Conservation (phyloP, 2,113 vertebrate genomes). For the Anhinga anhinga region DNA sequence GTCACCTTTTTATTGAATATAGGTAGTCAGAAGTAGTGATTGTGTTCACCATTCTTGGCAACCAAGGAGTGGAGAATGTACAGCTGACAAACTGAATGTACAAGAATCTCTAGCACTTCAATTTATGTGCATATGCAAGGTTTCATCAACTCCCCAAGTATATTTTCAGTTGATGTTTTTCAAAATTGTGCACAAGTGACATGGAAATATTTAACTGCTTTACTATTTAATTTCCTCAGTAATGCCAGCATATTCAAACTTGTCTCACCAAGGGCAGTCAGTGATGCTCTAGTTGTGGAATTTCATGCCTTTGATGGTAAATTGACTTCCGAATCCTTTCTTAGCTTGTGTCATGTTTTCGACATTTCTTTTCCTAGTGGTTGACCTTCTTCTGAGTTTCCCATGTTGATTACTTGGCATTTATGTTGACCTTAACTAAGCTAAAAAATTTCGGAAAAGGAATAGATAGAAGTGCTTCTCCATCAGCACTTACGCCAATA, state of each 20-base stretch:
- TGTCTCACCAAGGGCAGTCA: background rate
- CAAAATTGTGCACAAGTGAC: background rate
- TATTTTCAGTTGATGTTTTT: background rate
- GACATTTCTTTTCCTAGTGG: background rate
- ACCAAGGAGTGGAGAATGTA: background rate
- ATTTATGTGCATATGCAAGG: background rate
- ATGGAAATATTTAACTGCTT: background rate
- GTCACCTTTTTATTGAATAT: conserved; percentile 35
- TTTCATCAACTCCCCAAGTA: background rate
- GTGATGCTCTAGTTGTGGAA: conserved; percentile 29
- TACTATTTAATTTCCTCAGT: background rate
- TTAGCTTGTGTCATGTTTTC: background rate
- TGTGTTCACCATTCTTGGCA: background rate
- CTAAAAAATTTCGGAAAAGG: conserved; percentile 6
- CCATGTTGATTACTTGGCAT: conserved; percentile 39
- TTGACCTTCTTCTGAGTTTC: conserved; percentile 41
- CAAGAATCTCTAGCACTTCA: background rate
- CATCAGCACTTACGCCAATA: background rate
- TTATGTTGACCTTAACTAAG: conserved; percentile 38
- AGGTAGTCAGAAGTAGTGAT: background rate
- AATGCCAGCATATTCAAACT: background rate
- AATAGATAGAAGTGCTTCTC: conserved; percentile 17
- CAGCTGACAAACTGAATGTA: conserved; percentile 3
- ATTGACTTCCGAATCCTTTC: conserved; percentile 20
- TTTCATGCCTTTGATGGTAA: conserved; percentile 14